Base-by-base conservation (phyloP, 2,888 invertebrate species). In the Pyrrhosoma nymphula region DNA sequence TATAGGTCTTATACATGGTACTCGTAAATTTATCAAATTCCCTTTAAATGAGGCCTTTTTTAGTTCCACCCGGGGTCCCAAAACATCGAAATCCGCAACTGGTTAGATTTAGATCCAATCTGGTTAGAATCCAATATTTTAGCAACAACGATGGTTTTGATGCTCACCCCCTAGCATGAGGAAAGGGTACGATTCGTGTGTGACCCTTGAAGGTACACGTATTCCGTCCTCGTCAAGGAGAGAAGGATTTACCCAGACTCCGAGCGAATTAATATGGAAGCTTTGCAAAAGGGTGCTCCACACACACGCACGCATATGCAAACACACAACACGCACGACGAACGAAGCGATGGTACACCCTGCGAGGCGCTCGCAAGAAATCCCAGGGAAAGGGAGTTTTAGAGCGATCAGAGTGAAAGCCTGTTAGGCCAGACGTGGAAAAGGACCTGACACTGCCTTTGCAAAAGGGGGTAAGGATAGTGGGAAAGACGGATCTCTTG, bases 391-490 rank as follows among this genome's bases (percentile, higher is more conserved):
- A 82, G 82, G 82, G 35, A 82, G 30, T 82, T 82, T 82, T 35
- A 35, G 82, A 35, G 35, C 82, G 82, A 82, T 35, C 30, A 35
- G 82, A 82, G 82, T 35, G 82, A 82, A 82, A 82, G 30, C 82
- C 82, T 35, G 82, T 35, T 35, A 82, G 35, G 82, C 82, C 35
- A 35, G 82, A 82, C 82, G 82, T 35, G 82, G 82, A 82, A 82
- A 82, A 82, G 82, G 82, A 82, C 30, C 82, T 35, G 82, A 82
- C 82, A 82, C 35, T 82, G 82, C 14, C 82, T 82, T 82, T 35
- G 6, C 82, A 35, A 82, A 69, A 20, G 69, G 82, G 1, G 35
- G 35, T 82, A 0, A 16, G 82, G 82, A 82, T 8, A 82, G 82
- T 35, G 18, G 82, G 82, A 26, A 82, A 82, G 82, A 82, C 35